These are phyloP conservation scores for Phymanthus crucifer DNA, from an alignment of 92 coral and sea anemone genomes.

Conservation along the genomic window DNA sequence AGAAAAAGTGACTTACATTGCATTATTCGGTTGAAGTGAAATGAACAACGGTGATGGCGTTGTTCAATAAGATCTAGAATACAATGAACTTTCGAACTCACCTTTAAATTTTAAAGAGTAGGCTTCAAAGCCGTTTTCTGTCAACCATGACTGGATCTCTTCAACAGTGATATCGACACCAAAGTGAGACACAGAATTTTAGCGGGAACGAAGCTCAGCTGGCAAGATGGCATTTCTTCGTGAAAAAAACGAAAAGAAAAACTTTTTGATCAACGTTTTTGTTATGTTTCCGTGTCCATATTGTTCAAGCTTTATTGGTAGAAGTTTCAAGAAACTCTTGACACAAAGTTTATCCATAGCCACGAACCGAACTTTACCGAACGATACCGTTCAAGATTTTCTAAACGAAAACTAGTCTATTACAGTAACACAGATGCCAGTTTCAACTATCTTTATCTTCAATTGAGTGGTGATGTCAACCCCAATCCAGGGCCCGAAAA, in stretches of 20 bases:
- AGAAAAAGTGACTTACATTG: background rate
- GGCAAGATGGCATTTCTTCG: background rate
- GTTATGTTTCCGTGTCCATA: slow-evolving; percentile 42
- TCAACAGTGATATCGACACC: slow-evolving; percentile 14
- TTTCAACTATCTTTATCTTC: background rate
- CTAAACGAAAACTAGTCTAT: no score
- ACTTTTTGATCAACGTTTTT: background rate
- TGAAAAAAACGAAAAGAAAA: background rate
- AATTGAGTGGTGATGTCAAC: slow-evolving; percentile 8
- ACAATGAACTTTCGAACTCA: slow-evolving; percentile 17
- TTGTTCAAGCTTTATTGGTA: slow-evolving; percentile 28
- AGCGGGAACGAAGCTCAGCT: background rate
- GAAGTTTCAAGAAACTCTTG: slow-evolving; percentile 40
- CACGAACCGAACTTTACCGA: slow-evolving; percentile 66
- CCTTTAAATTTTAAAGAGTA: slow-evolving; percentile 26
- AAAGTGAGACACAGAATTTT: background rate
- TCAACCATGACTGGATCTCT: slow-evolving; percentile 29
- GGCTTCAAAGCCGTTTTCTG: slow-evolving; percentile 13
- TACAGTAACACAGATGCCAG: background rate
- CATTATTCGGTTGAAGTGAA: background rate
- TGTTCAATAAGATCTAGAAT: background rate
- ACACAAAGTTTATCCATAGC: slow-evolving; percentile 40
- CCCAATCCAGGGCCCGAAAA: slow-evolving; percentile 21
- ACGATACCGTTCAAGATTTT: no score
- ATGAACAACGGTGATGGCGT: background rate